Conservation (phyloP, 35 echinoderm and acorn worm species). For the Amphiura filiformis region DNA sequence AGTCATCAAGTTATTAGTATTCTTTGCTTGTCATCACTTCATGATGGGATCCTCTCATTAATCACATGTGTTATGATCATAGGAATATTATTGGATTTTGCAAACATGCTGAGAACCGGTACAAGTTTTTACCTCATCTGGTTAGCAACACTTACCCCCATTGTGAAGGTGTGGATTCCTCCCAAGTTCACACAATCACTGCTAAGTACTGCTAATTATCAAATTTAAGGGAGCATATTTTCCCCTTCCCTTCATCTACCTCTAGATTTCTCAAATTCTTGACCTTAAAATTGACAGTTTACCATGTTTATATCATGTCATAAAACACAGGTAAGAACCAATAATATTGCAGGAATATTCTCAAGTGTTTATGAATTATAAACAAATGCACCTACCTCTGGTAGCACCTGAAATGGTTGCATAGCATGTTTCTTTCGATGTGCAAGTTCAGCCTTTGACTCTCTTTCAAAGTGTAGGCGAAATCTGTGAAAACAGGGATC, state of each 20-base stretch:
- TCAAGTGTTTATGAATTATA: background rate
- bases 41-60: too few relatives aligned
- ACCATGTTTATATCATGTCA: background rate
- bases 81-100: too few relatives aligned
- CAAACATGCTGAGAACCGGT: too few relatives aligned
- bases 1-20: background rate
- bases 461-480: slow-evolving; percentile 90
- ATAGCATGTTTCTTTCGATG: slow-evolving; percentile 82
- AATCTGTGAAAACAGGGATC: slow-evolving; percentile 43
- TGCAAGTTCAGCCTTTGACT: slow-evolving; percentile 74
- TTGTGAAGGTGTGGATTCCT: too few relatives aligned
- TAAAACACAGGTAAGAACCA: background rate
- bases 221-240: too few relatives aligned
- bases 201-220: too few relatives aligned
- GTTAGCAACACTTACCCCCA: too few relatives aligned
- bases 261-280: background rate
- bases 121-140: too few relatives aligned
- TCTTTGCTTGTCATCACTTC: background rate
- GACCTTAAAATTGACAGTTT: too few relatives aligned
- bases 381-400: slow-evolving; percentile 60
- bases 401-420: slow-evolving; percentile 66
- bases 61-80: too few relatives aligned
- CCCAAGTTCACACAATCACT: too few relatives aligned
- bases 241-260: background rate
- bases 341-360: too few relatives aligned